A percentile compares a stretch with the other conserved stretches of the same genome.
These are phyloP conservation scores for Cyprinella venusta DNA, from an alignment of 2,797 vertebrate genomes.

Conservation along the genomic window DNA sequence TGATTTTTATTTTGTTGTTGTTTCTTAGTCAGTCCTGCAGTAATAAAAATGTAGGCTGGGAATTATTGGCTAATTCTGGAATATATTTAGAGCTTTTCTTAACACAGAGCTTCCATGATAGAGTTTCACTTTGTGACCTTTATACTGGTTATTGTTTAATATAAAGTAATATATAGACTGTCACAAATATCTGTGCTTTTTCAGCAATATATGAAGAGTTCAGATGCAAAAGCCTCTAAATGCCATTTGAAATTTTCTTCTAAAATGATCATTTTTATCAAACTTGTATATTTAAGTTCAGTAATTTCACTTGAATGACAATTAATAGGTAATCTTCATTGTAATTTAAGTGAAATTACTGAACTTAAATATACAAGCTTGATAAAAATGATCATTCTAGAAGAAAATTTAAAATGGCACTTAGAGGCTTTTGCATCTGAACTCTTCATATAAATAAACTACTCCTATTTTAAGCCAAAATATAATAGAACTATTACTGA, in stretches of 20 bases:
- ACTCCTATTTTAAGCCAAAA: background rate
- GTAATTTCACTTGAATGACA: no score
- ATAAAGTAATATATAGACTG: background rate
- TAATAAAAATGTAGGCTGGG: constrained; percentile 22
- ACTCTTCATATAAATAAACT: background rate
- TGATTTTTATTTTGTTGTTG: background rate
- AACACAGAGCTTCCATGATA: constrained; percentile 49
- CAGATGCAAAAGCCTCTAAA: no score
- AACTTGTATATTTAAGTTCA: no score
- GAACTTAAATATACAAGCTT: no score
- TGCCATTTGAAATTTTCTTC: no score
- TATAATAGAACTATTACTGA: background rate
- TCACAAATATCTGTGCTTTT: background rate
- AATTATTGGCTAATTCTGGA: constrained; percentile 62
- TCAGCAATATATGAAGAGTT: no score
- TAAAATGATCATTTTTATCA: no score
- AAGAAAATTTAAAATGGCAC: no score
- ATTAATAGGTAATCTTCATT: no score
- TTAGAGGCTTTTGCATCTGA: no score
- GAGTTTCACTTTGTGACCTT: background rate
- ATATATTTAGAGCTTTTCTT: constrained; percentile 72
- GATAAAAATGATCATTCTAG: no score
- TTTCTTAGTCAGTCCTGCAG: background rate
- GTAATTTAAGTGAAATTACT: no score
- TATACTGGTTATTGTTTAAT: background rate